Conservation (phyloP, 2,888 invertebrate genomes). For the Tenthredo mesomela region DNA sequence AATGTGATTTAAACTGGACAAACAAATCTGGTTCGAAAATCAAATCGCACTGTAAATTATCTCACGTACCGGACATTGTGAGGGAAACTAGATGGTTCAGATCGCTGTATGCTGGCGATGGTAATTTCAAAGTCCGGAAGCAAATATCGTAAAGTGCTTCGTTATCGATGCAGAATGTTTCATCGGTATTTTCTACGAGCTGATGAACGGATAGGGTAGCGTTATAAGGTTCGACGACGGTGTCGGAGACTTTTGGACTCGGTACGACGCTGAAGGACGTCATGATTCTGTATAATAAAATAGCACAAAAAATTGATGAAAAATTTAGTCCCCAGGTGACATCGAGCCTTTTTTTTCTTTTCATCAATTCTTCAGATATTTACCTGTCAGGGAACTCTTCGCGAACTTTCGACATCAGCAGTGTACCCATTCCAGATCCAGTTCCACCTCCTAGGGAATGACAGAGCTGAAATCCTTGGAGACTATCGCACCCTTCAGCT, state of each 20-base stretch:
- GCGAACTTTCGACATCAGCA: slow-evolving; percentile 81
- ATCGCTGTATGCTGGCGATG: slow-evolving; percentile 81
- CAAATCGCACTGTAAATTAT: background rate
- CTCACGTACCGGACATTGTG: slow-evolving; percentile 60
- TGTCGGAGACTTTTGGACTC: slow-evolving; percentile 85
- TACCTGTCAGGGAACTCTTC: slow-evolving; percentile 80
- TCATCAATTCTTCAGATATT: background rate
- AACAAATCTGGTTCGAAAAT: background rate
- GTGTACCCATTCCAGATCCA: slow-evolving; percentile 82
- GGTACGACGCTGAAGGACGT: slow-evolving; percentile 91
- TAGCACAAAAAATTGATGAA: background rate
- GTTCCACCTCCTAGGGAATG: slow-evolving; percentile 82
- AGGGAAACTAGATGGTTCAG: slow-evolving; percentile 80
- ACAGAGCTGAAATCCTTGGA: slow-evolving; percentile 80
- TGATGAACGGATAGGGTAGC: slow-evolving; percentile 80
- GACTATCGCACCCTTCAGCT: slow-evolving; percentile 77
- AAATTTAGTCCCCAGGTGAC: background rate
- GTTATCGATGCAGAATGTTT: slow-evolving; percentile 79
- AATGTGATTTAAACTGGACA: background rate
- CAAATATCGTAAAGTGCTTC: slow-evolving; percentile 80
- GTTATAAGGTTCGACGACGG: slow-evolving; percentile 81
- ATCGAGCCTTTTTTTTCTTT: background rate
- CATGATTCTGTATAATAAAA: slow-evolving; percentile 84
- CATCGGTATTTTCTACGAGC: slow-evolving; percentile 80
- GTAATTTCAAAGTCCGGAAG: slow-evolving; percentile 78